Evolutionary conservation across 2,113 vertebrate species (phyloP).

Genomic region (Tachuris rubrigastra): DNA sequence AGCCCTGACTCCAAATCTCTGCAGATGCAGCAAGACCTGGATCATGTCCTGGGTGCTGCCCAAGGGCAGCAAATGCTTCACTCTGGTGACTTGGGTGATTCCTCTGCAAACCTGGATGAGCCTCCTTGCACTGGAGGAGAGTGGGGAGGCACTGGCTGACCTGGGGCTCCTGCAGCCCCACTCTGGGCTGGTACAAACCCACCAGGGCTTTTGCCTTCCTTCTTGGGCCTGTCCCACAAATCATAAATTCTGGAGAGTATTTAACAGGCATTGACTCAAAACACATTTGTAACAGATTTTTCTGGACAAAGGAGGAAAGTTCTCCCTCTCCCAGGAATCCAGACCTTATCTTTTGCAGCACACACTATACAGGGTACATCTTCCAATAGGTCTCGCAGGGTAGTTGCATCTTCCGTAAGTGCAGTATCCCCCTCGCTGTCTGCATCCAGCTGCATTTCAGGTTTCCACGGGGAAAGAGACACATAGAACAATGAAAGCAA

Average conservation of each 20-base stretch:
- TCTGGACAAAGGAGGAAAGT: too few relatives aligned
- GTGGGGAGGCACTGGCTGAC: neutral
- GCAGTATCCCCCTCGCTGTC: accelerated
- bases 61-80: neutral
- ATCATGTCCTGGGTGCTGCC: too few relatives aligned
- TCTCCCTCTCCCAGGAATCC: neutral
- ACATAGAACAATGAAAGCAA: neutral
- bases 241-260: too few relatives aligned
- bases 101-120: neutral
- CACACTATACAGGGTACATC: accelerated
- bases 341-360: neutral
- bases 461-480: neutral
- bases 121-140: neutral
- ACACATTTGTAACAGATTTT: too few relatives aligned
- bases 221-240: neutral
- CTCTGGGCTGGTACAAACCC: accelerated
- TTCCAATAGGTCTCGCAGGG: accelerated
- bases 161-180: neutral
- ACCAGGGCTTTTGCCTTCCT: neutral
- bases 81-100: neutral
- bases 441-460: neutral
- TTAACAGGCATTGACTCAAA: neutral
- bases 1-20: too few relatives aligned
- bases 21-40: too few relatives aligned
- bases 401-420: accelerated